Evolutionary conservation across 37 sponge, comb jelly and placozoan species (phyloP).

Genomic region (Aplysina aerophoba): DNA sequence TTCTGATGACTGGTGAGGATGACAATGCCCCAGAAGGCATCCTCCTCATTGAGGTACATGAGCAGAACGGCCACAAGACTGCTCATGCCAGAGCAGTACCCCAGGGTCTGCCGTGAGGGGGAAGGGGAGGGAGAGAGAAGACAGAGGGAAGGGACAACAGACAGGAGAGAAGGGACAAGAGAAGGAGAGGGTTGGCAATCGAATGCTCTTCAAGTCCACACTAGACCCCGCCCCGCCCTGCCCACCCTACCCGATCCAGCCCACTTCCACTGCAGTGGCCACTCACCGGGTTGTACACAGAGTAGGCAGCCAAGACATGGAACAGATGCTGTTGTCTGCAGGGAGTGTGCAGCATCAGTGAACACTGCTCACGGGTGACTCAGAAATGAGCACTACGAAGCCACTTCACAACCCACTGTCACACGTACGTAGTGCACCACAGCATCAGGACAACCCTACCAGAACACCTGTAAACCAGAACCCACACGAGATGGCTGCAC

Average conservation of each 20-base stretch:
- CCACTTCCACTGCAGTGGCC: neutral
- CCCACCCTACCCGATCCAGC: neutral
- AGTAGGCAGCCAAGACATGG: constrained; percentile 92
- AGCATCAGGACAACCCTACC: neutral
- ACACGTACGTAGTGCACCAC: neutral
- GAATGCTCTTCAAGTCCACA: neutral
- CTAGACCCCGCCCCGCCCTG: neutral
- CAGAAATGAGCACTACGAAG: neutral
- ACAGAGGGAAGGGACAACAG: neutral
- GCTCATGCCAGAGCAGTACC: constrained; percentile 98
- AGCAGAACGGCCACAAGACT: constrained; percentile 90
- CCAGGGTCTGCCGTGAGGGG: constrained; percentile 66
- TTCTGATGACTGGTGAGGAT: constrained; percentile 72
- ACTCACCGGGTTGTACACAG: constrained; percentile 94
- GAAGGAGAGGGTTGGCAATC: constrained; percentile 9
- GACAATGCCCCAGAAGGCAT: constrained; percentile 97
- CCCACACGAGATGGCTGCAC: no score
- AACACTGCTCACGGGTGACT: neutral
- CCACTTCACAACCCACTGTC: neutral
- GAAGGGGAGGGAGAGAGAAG: neutral
- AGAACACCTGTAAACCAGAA: neutral
- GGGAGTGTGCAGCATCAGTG: neutral
- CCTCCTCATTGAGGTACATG: constrained; percentile 98
- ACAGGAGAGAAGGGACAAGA: neutral
- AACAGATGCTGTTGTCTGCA: constrained; percentile 96